These are phyloP conservation scores for Athrips mouffetella DNA, from an alignment of 2,888 invertebrate species.

Conservation along the genomic window DNA sequence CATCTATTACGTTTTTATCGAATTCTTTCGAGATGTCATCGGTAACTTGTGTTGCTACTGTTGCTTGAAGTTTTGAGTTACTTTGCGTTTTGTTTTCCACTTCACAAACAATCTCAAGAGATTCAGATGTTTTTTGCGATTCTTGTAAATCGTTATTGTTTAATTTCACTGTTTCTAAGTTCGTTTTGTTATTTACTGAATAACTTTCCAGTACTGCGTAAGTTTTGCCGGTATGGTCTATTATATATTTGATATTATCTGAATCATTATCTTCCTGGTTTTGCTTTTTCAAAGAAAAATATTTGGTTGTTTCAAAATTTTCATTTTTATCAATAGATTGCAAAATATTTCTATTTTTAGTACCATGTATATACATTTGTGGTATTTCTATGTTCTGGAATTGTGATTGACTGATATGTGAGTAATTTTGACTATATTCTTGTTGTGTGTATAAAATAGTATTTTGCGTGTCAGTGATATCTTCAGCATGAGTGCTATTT, in stretches of 20 bases:
- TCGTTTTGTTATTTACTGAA: background rate
- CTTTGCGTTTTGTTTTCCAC: too few species aligned
- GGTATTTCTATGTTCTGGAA: constrained; percentile 28
- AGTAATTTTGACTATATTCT: constrained; percentile 33
- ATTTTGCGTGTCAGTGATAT: constrained; percentile 32
- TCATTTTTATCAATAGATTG: background rate
- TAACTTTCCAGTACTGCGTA: background rate
- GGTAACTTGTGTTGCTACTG: background rate
- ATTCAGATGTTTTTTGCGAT: too few species aligned
- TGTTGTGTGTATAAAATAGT: constrained; percentile 31
- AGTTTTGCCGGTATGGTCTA: constrained; percentile 7
- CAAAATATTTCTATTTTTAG: background rate
- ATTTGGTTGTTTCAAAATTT: background rate
- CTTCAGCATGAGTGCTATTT: background rate
- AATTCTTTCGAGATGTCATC: background rate
- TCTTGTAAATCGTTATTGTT: background rate
- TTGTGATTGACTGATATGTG: constrained; percentile 49
- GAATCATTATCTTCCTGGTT: background rate
- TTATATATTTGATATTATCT: constrained; percentile 12
- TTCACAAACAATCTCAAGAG: too few species aligned
- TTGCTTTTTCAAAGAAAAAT: background rate
- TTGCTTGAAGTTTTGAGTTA: background rate
- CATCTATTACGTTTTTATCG: constrained; percentile 20
- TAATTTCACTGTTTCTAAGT: background rate
- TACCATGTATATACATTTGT: constrained; percentile 30